Evolutionary conservation across 2,888 invertebrate genomes (phyloP), one percentile per base, ranked within the genome.

Genomic region (Malthinus seriepunctatus): DNA sequence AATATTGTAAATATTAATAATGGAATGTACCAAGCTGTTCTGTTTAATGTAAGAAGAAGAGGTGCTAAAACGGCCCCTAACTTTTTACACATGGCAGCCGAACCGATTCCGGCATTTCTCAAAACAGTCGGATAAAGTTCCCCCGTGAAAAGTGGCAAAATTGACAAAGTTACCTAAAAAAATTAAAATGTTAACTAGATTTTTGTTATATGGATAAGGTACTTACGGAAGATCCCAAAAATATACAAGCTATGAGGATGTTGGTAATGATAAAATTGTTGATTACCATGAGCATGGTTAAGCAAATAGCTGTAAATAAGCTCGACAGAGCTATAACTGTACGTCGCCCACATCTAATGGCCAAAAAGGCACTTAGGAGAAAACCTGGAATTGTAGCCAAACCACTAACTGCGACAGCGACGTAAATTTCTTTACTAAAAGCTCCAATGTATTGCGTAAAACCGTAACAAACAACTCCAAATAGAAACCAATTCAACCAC

Each of bases 91-190:
- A 88, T 88, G 0, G 89, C 86, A 45, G 89, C 88, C 1, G 86
- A 82, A 6, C 91, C 90, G 46, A 92, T 83, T 1, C 90, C 91
- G 10, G 86, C 86, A 71, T 91, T 92, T 11, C 93, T 81, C 2
- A 89, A 83, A 12, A 89, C 81, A 0, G 92, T 93, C 8, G 92
- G 92, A 71, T 87, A 91, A 32, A 91, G 75, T 76, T 93, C 92
- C 0, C 90, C 89, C 8, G 89, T 86, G 73, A 86, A 90, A 12
- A 92, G 81, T 73, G 89, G 92, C 53, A 89, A 77, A 0, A 87
- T 82, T 52, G 79, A 87, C 55, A 74, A 69, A 1, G 82, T 79
- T 9, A 84, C 80, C 85, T 85, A 73, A 78, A 42, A 42, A 23
- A 57, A n/a, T n/a, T n/a, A 63, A 32, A 23, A 15, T 42, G 32